Base-by-base conservation (phyloP, 2,888 invertebrate genomes). In the Trichopoda pennipes region DNA sequence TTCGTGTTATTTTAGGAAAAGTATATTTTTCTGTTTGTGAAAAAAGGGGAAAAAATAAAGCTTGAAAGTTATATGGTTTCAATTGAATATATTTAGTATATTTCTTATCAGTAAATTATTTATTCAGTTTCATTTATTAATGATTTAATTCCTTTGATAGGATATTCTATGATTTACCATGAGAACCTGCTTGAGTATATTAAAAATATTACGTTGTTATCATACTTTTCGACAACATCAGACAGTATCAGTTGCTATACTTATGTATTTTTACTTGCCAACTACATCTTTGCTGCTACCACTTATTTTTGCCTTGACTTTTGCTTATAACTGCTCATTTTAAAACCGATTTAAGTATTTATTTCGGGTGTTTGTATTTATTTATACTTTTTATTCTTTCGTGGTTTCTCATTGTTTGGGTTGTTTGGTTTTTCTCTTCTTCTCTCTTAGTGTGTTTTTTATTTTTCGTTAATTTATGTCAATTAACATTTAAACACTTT, bases 401-500 rank as follows among this genome's bases (percentile, higher is more conserved):
- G 75, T 55, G 78, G 79, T 75, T 79, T 82, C 66, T 68, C 64
- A 70, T 64, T 74, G 61, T 69, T 68, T 73, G 32, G 66, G 49
- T 69, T 56, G 17, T 38, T 35, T 9, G 35, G 19, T 42, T 49
- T 55, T 2, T 64, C 38, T 17, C 60, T 32, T 56, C 60, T 51
- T 38, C 49, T 63, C 56, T 73, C 35, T 61, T 35, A 35, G 14
- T 77, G 55, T 51, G 19, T 64, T 66, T 60, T 64, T 58, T 75
- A 61, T 64, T 80, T 85, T 83, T 81, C 78, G 63, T 80, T 85
- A 81, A 84, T 85, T 85, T 84, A 85, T 85, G 78, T 80, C 84
- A 85, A 85, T 85, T 84, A 85, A 85, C 84, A 80, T 81, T 85
- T 85, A 85, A 85, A 85, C 80, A 84, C 84, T 85, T 81, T 74